These are phyloP conservation scores for Himalopsyche kuldschensis DNA, from an alignment of 2,888 invertebrate genomes.

Conservation along the genomic window DNA sequence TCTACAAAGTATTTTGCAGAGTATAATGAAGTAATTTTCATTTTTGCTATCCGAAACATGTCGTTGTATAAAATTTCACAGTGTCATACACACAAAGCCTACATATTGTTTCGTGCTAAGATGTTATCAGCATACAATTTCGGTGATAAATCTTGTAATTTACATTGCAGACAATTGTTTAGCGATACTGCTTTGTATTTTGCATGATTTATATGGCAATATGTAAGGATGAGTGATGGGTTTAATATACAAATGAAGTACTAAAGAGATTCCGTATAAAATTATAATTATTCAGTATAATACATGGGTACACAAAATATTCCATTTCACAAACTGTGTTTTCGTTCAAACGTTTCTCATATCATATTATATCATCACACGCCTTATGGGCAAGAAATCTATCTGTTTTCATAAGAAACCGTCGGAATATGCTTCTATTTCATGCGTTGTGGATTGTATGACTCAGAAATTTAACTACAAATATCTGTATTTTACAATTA, in stretches of 20 bases:
- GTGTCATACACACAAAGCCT: background rate
- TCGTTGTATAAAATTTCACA: background rate
- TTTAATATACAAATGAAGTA: background rate
- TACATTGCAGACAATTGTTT: background rate
- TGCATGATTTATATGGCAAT: background rate
- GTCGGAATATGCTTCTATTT: too few relatives aligned
- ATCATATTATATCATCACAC: too few relatives aligned
- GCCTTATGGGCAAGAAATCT: too few relatives aligned
- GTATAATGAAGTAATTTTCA: too few relatives aligned
- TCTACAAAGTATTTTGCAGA: too few relatives aligned
- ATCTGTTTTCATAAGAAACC: too few relatives aligned
- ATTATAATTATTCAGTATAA: background rate
- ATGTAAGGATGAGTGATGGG: background rate
- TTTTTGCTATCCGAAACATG: background rate
- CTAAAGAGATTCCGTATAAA: background rate
- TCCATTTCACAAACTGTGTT: too few relatives aligned
- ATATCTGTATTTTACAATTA: too few relatives aligned
- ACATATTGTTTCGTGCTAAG: background rate
- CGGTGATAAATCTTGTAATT: background rate
- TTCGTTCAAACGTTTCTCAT: too few relatives aligned
- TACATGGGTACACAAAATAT: too few relatives aligned
- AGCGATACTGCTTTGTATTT: background rate
- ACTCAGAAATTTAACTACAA: too few relatives aligned
- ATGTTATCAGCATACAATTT: background rate
- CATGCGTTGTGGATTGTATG: too few relatives aligned